Evolutionary conservation across 2,113 vertebrate genomes (phyloP).

Genomic region (Mormyrus iriodes): DNA sequence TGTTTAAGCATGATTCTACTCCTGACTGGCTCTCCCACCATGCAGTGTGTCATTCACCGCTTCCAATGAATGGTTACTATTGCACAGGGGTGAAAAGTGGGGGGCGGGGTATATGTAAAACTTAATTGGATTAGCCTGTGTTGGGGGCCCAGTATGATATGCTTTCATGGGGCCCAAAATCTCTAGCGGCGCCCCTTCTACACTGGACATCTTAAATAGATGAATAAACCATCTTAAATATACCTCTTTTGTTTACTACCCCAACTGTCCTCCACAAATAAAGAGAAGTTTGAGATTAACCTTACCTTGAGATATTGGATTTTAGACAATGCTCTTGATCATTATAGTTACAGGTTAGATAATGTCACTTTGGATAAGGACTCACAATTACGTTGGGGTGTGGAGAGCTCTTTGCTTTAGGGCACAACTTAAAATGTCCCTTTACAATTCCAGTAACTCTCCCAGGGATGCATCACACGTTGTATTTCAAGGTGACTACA

Average conservation of each 20-base stretch:
- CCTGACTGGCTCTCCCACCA: neutral
- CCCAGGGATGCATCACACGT: neutral
- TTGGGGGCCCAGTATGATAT: neutral
- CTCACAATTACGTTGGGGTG: neutral
- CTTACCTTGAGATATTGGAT: neutral
- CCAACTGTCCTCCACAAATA: neutral
- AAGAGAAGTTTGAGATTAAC: neutral
- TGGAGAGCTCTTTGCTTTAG: neutral
- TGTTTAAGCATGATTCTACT: neutral
- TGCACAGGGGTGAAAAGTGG: neutral
- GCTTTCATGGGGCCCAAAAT: neutral
- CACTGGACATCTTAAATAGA: neutral
- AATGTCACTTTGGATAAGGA: neutral
- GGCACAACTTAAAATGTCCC: neutral
- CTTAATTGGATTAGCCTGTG: neutral
- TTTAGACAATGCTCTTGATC: neutral
- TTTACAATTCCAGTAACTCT: neutral
- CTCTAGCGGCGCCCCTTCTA: neutral
- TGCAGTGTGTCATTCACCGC: neutral
- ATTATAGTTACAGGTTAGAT: neutral
- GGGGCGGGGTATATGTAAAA: neutral
- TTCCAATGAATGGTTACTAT: neutral
- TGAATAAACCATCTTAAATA: neutral
- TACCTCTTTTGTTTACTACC: neutral
- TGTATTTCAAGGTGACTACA: slow-evolving; percentile 6